Conservation (phyloP, 92 coral and sea anemone species). For the Phenganax subtilis region DNA sequence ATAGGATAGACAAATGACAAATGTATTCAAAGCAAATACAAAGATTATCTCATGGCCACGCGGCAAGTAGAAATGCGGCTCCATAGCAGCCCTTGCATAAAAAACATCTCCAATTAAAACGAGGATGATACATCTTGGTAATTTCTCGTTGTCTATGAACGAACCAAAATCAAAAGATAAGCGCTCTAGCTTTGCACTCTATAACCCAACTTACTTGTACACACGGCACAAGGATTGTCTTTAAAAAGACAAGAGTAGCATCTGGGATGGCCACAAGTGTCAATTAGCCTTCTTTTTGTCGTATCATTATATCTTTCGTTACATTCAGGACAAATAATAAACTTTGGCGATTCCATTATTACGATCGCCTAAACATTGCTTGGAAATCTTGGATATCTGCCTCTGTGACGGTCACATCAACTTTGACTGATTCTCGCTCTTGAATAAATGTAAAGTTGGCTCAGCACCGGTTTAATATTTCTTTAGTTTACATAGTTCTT, state of each 20-base stretch:
- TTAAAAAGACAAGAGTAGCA: constrained; percentile 85
- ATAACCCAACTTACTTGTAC: constrained; percentile 66
- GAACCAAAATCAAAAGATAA: neutral
- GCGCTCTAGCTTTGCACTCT: neutral
- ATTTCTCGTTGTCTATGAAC: neutral
- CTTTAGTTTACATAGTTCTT: constrained; percentile 9
- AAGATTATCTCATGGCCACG: too few species aligned
- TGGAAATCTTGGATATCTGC: neutral
- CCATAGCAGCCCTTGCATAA: neutral
- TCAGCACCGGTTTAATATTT: neutral
- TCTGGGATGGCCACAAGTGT: constrained; percentile 96
- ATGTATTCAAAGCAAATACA: too few species aligned
- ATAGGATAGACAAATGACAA: too few species aligned
- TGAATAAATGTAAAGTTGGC: neutral
- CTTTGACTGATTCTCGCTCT: neutral
- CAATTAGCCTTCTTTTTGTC: constrained; percentile 76
- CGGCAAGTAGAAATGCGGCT: too few species aligned
- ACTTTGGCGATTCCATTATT: constrained; percentile 68
- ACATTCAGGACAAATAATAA: constrained; percentile 96
- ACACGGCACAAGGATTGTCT: constrained; percentile 92
- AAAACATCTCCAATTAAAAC: neutral
- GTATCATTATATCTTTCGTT: constrained; percentile 85
- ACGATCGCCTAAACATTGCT: neutral
- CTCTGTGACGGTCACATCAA: neutral
- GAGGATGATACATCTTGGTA: neutral